These are phyloP conservation scores for Gibbula magus DNA, from an alignment of 2,888 invertebrate species.

Conservation along the genomic window DNA sequence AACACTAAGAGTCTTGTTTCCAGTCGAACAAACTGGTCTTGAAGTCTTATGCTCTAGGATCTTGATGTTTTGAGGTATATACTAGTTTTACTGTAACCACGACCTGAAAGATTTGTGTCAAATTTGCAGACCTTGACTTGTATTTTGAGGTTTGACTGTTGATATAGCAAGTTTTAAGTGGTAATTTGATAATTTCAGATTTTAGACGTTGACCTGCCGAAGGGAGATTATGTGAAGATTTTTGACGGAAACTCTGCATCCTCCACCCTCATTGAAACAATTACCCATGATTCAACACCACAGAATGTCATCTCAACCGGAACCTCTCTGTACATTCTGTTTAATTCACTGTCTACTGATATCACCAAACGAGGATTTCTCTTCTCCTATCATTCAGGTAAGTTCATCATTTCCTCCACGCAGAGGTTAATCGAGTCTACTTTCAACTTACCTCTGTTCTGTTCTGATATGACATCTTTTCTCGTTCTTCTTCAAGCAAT, in stretches of 20 bases:
- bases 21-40: too few species aligned
- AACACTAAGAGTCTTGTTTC: too few species aligned
- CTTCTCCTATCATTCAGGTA: slow-evolving; percentile 87
- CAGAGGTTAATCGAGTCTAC: too few species aligned
- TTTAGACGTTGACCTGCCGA: slow-evolving; percentile 72
- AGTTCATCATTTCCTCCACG: background rate
- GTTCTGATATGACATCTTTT: too few species aligned
- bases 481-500: too few species aligned
- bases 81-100: too few species aligned
- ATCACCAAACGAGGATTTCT: slow-evolving; percentile 85
- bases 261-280: slow-evolving; percentile 87
- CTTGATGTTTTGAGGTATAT: too few species aligned
- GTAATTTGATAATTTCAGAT: slow-evolving; percentile 59
- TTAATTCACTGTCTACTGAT: slow-evolving; percentile 89
- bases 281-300: slow-evolving; percentile 79
- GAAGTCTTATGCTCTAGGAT: too few species aligned
- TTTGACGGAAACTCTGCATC: slow-evolving; percentile 93
- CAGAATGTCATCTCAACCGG: slow-evolving; percentile 93
- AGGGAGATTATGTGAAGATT: slow-evolving; percentile 87
- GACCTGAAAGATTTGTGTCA: too few species aligned
- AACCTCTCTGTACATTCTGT: slow-evolving; percentile 91
- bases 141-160: too few species aligned
- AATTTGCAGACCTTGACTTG: too few species aligned
- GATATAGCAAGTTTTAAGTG: background rate
- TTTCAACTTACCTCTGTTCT: too few species aligned